A percentile compares a stretch with the other conserved stretches of the same genome.
phyloP scores from a whole-genome alignment of 2,113 vertebrate species.

The Syrrhaptes paradoxus region DNA sequence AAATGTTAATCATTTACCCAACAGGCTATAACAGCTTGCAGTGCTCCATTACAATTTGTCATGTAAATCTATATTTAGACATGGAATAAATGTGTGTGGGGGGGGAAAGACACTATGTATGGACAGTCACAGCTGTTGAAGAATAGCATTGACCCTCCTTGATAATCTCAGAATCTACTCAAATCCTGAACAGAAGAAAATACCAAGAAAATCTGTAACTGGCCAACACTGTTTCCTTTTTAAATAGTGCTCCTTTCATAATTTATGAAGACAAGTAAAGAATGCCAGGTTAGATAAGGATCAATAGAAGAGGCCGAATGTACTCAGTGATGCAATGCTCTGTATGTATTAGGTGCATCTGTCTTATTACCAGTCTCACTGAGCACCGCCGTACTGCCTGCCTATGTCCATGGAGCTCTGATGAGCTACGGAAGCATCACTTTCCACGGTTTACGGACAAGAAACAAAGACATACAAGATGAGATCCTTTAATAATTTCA shows the following conservation, averaged over 20 bases:
- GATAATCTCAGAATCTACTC: not conserved
- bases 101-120: not conserved
- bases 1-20: slow-evolving; percentile 67
- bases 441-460: not conserved
- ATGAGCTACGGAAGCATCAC: not conserved
- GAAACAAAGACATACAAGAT: not conserved
- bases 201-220: not conserved
- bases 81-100: not conserved
- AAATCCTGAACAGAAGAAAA: not conserved
- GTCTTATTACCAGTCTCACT: not conserved
- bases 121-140: not conserved
- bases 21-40: slow-evolving; percentile 46
- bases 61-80: slow-evolving; percentile 33
- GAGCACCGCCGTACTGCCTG: not conserved
- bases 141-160: not conserved
- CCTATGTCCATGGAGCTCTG: not conserved
- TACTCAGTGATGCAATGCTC: not conserved
- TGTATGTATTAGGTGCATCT: not conserved
- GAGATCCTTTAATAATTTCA: not conserved
- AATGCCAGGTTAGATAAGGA: not conserved
- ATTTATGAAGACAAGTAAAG: not conserved
- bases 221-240: not conserved
- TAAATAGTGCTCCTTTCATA: not conserved
- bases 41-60: slow-evolving; percentile 25
- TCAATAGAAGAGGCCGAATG: not conserved